Conservation (phyloP, 2,113 vertebrate genomes). For the Otus sunia region DNA sequence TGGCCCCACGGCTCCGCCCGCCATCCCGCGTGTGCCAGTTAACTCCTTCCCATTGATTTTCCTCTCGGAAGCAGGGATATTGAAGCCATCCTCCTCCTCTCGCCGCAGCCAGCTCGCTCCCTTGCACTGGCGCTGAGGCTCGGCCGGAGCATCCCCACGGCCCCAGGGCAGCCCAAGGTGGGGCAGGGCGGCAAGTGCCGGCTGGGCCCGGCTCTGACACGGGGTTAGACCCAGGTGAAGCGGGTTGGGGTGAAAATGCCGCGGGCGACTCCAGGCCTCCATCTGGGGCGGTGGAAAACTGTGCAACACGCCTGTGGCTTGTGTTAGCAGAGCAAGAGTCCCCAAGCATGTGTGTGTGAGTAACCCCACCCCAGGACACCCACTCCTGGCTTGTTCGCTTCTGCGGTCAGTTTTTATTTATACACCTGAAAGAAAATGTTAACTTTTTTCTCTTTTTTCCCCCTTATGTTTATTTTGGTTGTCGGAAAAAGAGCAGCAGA, state of each 20-base stretch:
- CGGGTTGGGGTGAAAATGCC: fast-evolving
- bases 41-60: background rate
- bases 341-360: fast-evolving
- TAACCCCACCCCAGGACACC: background rate
- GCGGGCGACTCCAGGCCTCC: fast-evolving
- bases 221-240: fast-evolving
- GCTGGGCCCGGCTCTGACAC: background rate
- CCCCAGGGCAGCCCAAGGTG: background rate
- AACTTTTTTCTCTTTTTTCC: fast-evolving
- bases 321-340: background rate
- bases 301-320: background rate
- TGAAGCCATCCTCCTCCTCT: background rate
- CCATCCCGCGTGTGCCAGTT: background rate
- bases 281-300: background rate
- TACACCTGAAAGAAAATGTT: background rate
- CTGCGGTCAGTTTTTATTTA: background rate
- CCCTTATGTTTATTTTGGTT: background rate
- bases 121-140: background rate
- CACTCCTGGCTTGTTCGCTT: background rate
- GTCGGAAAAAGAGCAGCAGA: background rate
- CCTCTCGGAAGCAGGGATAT: background rate
- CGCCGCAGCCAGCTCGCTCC: background rate
- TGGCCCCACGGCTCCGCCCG: background rate
- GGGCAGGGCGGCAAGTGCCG: background rate
- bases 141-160: background rate